Evolutionary conservation across 1,140 invertebrate genomes (phyloP).

Genomic region (Lamellibrachia luymesi): DNA sequence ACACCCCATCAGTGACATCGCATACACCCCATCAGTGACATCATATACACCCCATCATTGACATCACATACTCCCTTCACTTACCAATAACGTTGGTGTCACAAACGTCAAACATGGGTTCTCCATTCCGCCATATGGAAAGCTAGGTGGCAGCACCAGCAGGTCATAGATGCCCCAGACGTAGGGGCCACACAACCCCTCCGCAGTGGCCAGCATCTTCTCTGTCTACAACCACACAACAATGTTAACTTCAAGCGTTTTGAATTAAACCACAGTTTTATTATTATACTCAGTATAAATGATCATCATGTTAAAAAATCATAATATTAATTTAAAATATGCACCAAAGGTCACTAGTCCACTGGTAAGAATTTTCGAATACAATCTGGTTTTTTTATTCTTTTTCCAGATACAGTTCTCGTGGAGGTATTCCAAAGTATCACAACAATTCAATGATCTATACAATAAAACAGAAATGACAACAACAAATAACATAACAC

Average conservation of each 20-base stretch:
- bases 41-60: neutral
- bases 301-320: neutral
- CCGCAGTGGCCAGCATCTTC: slow-evolving; percentile 77
- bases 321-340: neutral
- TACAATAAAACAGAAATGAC: slow-evolving; percentile 17
- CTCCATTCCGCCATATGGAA: slow-evolving; percentile 96
- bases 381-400: neutral
- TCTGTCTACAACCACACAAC: slow-evolving; percentile 65
- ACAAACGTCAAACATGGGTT: slow-evolving; percentile 95
- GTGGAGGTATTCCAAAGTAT: neutral
- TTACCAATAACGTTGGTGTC: slow-evolving; percentile 80
- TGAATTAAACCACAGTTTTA: neutral
- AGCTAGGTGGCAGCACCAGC: slow-evolving; percentile 87
- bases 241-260: slow-evolving; percentile 7
- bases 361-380: neutral
- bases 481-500: slow-evolving; percentile 12
- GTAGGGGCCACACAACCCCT: slow-evolving; percentile 63
- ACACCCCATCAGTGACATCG: neutral
- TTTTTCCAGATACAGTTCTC: neutral
- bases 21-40: neutral
- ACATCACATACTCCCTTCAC: slow-evolving; percentile 28
- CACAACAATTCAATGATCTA: neutral
- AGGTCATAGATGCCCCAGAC: slow-evolving; percentile 72
- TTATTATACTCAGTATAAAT: neutral
- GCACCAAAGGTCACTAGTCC: neutral